These are phyloP conservation scores for Hydractinia echinata DNA, from an alignment of 30 jellyfish, hydroid and myxozoan species.

Conservation along the genomic window DNA sequence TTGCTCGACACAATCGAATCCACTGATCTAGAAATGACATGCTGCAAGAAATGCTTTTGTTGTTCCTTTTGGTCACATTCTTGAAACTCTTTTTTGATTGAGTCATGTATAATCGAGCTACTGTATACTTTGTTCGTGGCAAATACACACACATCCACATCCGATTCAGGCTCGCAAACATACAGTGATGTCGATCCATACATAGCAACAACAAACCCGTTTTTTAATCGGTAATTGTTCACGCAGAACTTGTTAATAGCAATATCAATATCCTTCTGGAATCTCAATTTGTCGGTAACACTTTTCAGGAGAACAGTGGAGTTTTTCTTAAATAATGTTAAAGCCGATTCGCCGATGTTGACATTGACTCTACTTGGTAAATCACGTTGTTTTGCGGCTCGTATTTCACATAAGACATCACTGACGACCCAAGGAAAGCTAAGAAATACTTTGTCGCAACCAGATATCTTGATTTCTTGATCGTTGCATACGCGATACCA, in stretches of 20 bases:
- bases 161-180: constrained; percentile 73
- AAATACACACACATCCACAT: constrained; percentile 52
- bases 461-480: constrained; percentile 16
- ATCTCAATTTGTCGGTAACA: constrained; percentile 35
- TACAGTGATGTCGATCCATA: constrained; percentile 77
- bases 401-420: constrained; percentile 53
- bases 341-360: constrained; percentile 45
- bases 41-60: constrained; percentile 43
- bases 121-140: constrained; percentile 10
- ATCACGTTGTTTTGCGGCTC: constrained; percentile 14
- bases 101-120: neutral
- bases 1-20: constrained; percentile 49
- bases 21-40: constrained; percentile 44
- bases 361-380: constrained; percentile 32
- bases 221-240: neutral
- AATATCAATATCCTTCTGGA: constrained; percentile 31
- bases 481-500: constrained; percentile 64
- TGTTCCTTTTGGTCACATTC: neutral
- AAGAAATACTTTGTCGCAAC: neutral
- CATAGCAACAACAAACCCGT: constrained; percentile 33
- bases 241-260: constrained; percentile 38
- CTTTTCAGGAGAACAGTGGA: constrained; percentile 29
- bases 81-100: neutral
- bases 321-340: constrained; percentile 24
- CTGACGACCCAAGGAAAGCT: constrained; percentile 72